A percentile compares a stretch with the other conserved stretches of the same genome.
Conservation (phyloP, 2,113 vertebrate genomes). For the Lutjanus erythropterus region DNA sequence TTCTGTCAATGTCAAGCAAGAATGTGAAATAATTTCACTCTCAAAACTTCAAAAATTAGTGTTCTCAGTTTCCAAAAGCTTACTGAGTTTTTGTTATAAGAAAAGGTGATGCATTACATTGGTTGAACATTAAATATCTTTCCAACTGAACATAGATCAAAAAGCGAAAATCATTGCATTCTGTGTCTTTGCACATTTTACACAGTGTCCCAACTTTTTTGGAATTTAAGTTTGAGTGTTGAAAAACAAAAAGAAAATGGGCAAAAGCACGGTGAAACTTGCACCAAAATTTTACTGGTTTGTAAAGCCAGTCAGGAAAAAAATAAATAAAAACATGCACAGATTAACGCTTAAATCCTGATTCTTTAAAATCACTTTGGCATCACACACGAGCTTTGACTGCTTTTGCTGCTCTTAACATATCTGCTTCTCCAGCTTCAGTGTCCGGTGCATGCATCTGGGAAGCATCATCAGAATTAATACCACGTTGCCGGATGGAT, state of each 20-base stretch:
- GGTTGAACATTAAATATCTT: no score
- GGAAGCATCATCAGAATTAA: conserved; percentile 58
- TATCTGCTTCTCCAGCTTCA: conserved; percentile 40
- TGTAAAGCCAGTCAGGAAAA: neutral
- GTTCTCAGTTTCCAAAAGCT: no score
- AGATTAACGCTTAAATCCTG: neutral
- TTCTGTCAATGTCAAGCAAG: no score
- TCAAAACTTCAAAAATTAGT: no score
- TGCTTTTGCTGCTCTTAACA: conserved; percentile 41
- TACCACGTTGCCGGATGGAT: conserved; percentile 22
- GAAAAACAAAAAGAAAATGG: neutral
- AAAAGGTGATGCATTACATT: no score
- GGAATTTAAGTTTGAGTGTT: no score
- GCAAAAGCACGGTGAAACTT: neutral
- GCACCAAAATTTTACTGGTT: neutral
- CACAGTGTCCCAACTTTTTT: no score
- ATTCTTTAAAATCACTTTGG: conserved; percentile 39
- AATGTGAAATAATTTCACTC: no score
- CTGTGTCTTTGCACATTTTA: no score
- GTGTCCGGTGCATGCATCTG: conserved; percentile 55
- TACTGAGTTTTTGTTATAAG: no score
- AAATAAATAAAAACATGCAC: neutral
- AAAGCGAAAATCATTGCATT: no score
- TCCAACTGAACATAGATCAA: no score
- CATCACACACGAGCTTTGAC: conserved; percentile 20